Conservation (phyloP, 2,113 vertebrate species). For the Gymnarchus niloticus region DNA sequence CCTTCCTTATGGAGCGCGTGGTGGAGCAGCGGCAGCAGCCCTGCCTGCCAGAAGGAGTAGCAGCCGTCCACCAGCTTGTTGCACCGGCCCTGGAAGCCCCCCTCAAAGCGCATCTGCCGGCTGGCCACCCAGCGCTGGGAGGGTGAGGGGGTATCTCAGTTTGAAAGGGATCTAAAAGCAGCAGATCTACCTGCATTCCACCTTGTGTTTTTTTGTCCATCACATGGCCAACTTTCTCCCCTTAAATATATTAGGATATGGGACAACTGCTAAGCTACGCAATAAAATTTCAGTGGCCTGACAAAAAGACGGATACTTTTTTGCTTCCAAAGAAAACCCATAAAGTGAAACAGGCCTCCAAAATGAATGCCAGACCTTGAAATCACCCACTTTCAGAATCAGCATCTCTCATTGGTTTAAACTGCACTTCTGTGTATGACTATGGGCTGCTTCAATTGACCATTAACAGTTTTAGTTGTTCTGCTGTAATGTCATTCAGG, state of each 20-base stretch:
- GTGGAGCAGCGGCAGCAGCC: constrained; percentile 86
- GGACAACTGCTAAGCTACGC: not conserved
- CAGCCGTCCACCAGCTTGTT: constrained; percentile 98
- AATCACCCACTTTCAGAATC: too few relatives aligned
- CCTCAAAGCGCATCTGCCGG: constrained; percentile 92
- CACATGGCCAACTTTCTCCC: not conserved
- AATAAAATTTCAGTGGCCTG: not conserved
- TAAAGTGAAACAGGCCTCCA: not conserved
- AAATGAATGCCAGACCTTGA: not conserved
- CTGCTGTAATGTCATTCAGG: not conserved
- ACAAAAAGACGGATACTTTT: not conserved
- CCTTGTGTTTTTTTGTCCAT: not conserved
- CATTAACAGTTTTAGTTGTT: not conserved
- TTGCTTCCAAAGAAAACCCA: not conserved
- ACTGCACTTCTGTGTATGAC: not conserved
- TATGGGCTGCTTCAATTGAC: not conserved
- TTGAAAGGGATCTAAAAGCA: not conserved
- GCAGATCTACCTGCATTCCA: not conserved
- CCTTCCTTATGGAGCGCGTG: constrained; percentile 80
- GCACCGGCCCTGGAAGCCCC: constrained; percentile 93
- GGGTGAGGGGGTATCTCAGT: not conserved
- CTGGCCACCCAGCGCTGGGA: constrained; percentile 83
- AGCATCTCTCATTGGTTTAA: too few relatives aligned
- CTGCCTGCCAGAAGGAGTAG: constrained; percentile 98
- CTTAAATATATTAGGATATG: not conserved